Percentiles rank a stretch among this genome's conserved stretches.
Evolutionary conservation across 2,888 invertebrate species (phyloP).

Genomic region (Caenorhabditis doughertyi): DNA sequence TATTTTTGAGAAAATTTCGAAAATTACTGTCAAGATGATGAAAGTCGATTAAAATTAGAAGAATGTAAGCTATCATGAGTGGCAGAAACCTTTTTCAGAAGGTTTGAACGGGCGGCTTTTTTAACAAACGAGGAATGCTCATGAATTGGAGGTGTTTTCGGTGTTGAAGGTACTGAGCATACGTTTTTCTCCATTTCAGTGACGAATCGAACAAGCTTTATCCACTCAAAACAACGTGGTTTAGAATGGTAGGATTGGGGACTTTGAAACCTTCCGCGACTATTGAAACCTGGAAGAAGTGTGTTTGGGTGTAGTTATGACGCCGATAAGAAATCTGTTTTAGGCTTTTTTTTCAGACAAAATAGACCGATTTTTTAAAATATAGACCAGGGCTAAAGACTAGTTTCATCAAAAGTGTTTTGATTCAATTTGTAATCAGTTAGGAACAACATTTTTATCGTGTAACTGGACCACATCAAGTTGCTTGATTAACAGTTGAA

Average conservation of each 20-base stretch:
- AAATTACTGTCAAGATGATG: too few relatives aligned
- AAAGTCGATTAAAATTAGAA: neutral
- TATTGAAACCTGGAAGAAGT: conserved; percentile 70
- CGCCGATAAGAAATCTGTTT: too few relatives aligned
- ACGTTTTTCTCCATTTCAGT: conserved; percentile 49
- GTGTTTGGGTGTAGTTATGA: too few relatives aligned
- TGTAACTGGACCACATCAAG: too few relatives aligned
- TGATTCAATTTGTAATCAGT: too few relatives aligned
- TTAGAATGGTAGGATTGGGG: conserved; percentile 54
- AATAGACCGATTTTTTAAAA: too few relatives aligned
- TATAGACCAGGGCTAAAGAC: too few relatives aligned
- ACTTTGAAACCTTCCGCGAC: conserved; percentile 67
- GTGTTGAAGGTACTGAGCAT: conserved; percentile 35
- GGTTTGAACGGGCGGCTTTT: conserved; percentile 14
- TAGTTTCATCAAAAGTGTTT: too few relatives aligned
- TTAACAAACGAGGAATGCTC: conserved; percentile 24
- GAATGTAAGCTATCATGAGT: conserved; percentile 38
- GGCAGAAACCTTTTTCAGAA: conserved; percentile 47
- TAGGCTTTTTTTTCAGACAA: too few relatives aligned
- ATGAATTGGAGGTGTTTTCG: neutral
- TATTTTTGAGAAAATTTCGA: too few relatives aligned
- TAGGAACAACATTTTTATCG: too few relatives aligned
- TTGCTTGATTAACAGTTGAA: too few relatives aligned
- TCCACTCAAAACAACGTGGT: conserved; percentile 66
- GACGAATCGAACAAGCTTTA: conserved; percentile 69